A percentile compares a stretch with the other conserved stretches of the same genome.
Evolutionary conservation across 2,797 vertebrate genomes (phyloP).

Genomic region (Helarctos malayanus): DNA sequence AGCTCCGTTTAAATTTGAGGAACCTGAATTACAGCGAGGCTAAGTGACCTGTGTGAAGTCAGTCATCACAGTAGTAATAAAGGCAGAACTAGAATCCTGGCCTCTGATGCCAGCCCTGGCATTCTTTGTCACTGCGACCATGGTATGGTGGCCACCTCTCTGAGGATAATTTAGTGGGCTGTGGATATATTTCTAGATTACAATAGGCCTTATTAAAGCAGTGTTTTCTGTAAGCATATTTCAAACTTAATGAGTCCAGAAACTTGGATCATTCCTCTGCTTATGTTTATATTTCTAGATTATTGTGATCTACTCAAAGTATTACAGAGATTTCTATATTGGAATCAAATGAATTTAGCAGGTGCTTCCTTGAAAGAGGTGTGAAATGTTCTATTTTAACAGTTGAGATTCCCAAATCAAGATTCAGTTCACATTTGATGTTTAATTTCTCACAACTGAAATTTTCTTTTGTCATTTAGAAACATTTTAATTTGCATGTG

Average conservation of each 20-base stretch:
- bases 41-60: background rate
- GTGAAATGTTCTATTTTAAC: constrained; percentile 53
- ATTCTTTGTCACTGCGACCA: background rate
- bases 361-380: background rate
- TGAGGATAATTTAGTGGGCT: background rate
- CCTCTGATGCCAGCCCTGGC: background rate
- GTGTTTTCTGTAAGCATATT: constrained; percentile 12
- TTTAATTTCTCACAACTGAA: constrained; percentile 56
- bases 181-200: background rate
- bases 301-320: constrained; percentile 51
- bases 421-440: constrained; percentile 43
- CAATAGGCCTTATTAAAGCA: background rate
- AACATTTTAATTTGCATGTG: constrained; percentile 61
- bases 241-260: constrained; percentile 33
- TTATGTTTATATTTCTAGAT: constrained; percentile 60
- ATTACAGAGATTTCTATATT: constrained; percentile 12
- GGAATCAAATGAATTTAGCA: constrained; percentile 53
- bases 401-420: constrained; percentile 52
- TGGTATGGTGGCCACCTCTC: background rate
- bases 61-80: constrained; percentile 6
- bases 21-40: background rate
- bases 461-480: constrained; percentile 53
- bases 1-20: constrained; percentile 4
- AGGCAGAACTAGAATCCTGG: background rate
- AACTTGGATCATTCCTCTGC: constrained; percentile 20